phyloP scores from a whole-genome alignment of 2,113 vertebrate genomes.

The Gorsachius goisagi region DNA sequence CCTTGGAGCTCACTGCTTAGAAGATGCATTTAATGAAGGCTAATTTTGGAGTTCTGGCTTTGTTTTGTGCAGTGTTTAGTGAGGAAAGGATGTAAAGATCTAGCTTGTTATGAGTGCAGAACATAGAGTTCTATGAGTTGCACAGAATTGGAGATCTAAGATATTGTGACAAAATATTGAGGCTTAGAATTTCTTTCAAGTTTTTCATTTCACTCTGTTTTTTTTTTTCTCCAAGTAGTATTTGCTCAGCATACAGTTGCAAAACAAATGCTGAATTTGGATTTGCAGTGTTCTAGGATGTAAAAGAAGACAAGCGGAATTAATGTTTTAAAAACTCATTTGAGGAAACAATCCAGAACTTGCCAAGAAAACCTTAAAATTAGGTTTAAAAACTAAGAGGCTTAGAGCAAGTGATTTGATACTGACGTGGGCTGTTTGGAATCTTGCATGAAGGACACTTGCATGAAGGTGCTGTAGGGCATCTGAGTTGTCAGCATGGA shows the following conservation, averaged over 20 bases:
- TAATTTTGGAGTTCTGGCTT: neutral
- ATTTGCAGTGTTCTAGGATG: neutral
- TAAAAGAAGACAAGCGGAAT: neutral
- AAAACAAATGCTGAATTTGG: neutral
- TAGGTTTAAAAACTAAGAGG: neutral
- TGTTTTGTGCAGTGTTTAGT: neutral
- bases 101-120: neutral
- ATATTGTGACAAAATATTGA: neutral
- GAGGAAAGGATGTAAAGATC: neutral
- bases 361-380: neutral
- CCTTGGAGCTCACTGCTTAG: neutral
- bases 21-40: neutral
- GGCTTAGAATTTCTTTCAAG: neutral
- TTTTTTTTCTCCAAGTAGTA: neutral
- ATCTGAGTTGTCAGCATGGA: neutral
- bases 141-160: neutral
- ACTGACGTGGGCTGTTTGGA: rapidly evolving
- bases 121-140: neutral
- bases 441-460: neutral
- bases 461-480: neutral
- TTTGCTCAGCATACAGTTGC: neutral
- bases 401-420: neutral
- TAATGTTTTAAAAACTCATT: neutral
- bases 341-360: neutral
- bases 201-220: neutral